Percentiles rank a stretch among this genome's conserved stretches.
phyloP scores from a whole-genome alignment of 64 coral and sea anemone species.

The Stichodactyla mertensii region DNA sequence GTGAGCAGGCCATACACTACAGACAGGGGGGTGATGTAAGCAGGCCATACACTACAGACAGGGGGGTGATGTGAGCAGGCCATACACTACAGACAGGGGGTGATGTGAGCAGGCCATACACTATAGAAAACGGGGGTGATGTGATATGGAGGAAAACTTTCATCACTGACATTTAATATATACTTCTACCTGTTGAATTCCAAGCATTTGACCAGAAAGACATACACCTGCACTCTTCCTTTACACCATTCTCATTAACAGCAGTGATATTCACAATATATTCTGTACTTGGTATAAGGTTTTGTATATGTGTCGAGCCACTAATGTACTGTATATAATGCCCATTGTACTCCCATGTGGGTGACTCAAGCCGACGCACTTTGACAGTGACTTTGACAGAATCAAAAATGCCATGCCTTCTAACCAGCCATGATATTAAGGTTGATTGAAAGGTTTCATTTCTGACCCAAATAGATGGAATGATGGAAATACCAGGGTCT shows the following conservation, averaged over 20 bases:
- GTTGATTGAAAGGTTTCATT: not conserved
- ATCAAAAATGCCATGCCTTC: constrained; percentile 9
- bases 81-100: not conserved
- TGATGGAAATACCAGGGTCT: not conserved
- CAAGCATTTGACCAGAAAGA: constrained; percentile 43
- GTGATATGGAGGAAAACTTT: no score
- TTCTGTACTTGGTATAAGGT: constrained; percentile 18
- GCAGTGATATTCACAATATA: constrained; percentile 45
- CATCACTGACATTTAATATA: not conserved
- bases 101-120: not conserved
- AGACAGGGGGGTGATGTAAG: not conserved
- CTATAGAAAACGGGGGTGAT: not conserved
- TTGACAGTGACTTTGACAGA: constrained; percentile 3
- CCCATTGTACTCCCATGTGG: constrained; percentile 13
- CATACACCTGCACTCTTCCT: constrained; percentile 24
- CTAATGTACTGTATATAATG: not conserved
- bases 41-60: not conserved
- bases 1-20: not conserved
- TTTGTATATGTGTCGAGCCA: not conserved
- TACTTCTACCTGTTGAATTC: constrained; percentile 39
- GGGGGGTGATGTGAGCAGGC: not conserved
- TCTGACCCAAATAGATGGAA: constrained; percentile 10
- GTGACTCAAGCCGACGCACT: constrained; percentile 20
- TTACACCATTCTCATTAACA: constrained; percentile 11
- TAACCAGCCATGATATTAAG: not conserved